Percentiles rank a stretch among this genome's conserved stretches.
Evolutionary conservation across 2,113 vertebrate species (phyloP).

Genomic region (Aix galericulata): DNA sequence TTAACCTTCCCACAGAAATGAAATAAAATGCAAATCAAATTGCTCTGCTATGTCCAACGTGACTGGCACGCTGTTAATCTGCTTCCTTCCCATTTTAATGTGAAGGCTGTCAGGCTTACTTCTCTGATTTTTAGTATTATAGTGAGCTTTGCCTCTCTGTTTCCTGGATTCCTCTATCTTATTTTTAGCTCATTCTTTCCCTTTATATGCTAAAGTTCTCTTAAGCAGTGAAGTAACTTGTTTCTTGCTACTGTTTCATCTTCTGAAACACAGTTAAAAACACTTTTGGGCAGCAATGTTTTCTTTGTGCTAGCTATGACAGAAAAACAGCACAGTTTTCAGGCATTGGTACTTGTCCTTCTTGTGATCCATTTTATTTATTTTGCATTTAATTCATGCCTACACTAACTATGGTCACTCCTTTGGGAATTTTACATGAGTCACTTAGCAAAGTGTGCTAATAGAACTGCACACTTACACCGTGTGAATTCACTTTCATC

Average conservation of each 20-base stretch:
- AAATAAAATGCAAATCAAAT: slow-evolving; percentile 23
- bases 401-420: not conserved
- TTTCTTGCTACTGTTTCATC: not conserved
- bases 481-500: not conserved
- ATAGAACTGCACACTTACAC: not conserved
- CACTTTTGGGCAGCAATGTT: not conserved
- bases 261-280: not conserved
- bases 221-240: not conserved
- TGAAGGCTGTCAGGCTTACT: not conserved
- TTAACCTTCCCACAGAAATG: not conserved
- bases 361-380: not conserved
- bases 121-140: not conserved
- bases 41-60: not conserved
- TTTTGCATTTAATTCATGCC: not conserved
- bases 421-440: not conserved
- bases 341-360: not conserved
- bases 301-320: not conserved
- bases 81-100: slow-evolving; percentile 17
- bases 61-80: not conserved
- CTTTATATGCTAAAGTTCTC: not conserved
- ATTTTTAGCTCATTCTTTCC: slow-evolving; percentile 22
- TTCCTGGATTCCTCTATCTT: not conserved
- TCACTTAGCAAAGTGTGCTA: not conserved
- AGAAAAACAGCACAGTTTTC: not conserved
- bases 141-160: slow-evolving; percentile 23